A percentile compares a stretch with the other conserved stretches of the same genome.
phyloP scores from a whole-genome alignment of 37 sponge, comb jelly and placozoan species.

The Hormiphora californensis region DNA sequence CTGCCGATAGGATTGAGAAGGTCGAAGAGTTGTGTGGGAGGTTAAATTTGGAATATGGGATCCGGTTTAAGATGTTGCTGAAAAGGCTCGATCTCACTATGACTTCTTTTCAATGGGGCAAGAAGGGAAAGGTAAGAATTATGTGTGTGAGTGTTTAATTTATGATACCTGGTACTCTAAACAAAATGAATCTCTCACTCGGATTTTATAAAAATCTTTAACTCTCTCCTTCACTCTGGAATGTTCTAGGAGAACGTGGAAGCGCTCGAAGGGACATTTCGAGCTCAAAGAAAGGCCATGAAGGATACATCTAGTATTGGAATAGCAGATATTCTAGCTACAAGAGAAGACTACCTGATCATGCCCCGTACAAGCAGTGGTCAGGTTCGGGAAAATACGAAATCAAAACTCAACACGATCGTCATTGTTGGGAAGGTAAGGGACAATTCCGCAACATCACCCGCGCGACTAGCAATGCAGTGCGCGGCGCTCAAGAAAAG shows the following conservation, averaged over 20 bases:
- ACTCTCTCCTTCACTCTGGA: neutral
- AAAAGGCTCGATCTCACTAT: constrained; percentile 2
- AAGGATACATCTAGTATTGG: neutral
- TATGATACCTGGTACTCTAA: no score
- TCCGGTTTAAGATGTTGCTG: neutral
- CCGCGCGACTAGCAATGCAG: no score
- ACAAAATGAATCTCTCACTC: no score
- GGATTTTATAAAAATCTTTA: no score
- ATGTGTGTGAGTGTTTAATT: no score
- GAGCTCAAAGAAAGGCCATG: neutral
- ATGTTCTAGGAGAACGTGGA: neutral
- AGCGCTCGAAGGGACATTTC: neutral
- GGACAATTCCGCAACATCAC: no score
- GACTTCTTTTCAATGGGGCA: constrained; percentile 22
- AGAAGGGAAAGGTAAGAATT: neutral
- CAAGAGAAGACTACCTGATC: neutral
- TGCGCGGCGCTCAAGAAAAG: no score
- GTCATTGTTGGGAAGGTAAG: constrained; percentile 2
- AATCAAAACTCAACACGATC: constrained; percentile 21
- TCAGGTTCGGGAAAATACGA: neutral
- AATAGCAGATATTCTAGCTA: neutral
- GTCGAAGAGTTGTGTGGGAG: neutral
- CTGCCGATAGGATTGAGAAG: neutral
- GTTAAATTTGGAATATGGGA: neutral
- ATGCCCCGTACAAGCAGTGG: constrained; percentile 3